phyloP scores from a whole-genome alignment of 2,797 vertebrate genomes.

The Ptychadena robeensis region DNA sequence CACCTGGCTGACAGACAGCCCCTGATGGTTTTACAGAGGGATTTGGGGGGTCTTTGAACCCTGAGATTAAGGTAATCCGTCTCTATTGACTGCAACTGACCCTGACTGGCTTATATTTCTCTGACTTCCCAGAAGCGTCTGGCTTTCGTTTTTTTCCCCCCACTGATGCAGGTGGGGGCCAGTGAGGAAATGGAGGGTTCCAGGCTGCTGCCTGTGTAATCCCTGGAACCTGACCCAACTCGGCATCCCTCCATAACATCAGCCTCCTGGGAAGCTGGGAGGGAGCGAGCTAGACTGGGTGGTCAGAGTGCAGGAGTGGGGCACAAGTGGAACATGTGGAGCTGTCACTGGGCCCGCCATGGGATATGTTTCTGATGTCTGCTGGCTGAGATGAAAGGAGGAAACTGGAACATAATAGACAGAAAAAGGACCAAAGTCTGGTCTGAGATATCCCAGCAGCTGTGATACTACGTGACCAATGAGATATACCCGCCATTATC shows the following conservation, averaged over 20 bases:
- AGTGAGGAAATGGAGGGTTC: conserved; percentile 45
- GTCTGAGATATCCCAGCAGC: conserved; percentile 6
- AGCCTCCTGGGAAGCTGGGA: conserved; percentile 58
- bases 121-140: conserved; percentile 61
- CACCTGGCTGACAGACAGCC: conserved; percentile 44
- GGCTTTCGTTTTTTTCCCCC: conserved; percentile 32
- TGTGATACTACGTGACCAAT: background rate
- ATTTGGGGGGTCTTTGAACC: conserved; percentile 60
- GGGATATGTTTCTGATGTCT: conserved; percentile 19
- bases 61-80: conserved; percentile 59
- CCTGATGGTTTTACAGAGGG: conserved; percentile 45
- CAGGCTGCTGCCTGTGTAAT: conserved; percentile 62
- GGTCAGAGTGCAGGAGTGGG: conserved; percentile 63
- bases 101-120: conserved; percentile 57
- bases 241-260: conserved; percentile 29
- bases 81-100: conserved; percentile 61
- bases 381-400: conserved; percentile 11
- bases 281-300: conserved; percentile 66
- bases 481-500: background rate
- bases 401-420: background rate
- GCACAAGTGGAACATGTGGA: conserved; percentile 17
- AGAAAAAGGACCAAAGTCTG: background rate
- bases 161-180: conserved; percentile 44
- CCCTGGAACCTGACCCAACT: conserved; percentile 64
- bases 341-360: conserved; percentile 24